Conservation (phyloP, 64 coral and sea anemone genomes). For the Dendronephthya gigantea region DNA sequence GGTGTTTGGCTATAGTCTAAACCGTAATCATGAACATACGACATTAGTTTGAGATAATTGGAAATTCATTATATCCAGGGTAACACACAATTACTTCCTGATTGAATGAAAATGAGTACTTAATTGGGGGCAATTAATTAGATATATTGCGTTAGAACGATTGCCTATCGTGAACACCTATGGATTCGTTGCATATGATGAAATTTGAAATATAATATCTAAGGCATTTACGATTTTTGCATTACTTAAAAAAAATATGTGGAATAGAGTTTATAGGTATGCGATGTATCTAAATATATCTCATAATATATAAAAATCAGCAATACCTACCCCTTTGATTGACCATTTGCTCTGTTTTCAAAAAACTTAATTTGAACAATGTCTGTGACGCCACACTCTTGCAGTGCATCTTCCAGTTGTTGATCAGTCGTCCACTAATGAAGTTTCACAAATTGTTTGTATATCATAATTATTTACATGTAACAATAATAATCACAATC, state of each 20-base stretch:
- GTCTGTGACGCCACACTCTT: slow-evolving; percentile 95
- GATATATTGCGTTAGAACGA: no score
- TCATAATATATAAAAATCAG: background rate
- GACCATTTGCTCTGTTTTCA: slow-evolving; percentile 98
- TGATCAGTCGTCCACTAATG: slow-evolving; percentile 89
- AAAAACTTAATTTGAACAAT: slow-evolving; percentile 95
- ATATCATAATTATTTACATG: background rate
- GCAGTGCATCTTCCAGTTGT: slow-evolving; percentile 64
- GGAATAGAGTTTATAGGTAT: no score
- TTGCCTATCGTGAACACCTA: no score
- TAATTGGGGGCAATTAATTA: no score
- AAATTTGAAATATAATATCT: no score
- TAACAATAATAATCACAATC: background rate
- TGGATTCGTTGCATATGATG: no score
- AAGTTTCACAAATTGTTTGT: background rate
- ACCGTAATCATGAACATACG: background rate
- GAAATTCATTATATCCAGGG: background rate
- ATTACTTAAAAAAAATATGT: no score
- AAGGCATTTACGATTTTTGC: no score
- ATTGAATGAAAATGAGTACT: background rate
- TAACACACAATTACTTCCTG: background rate
- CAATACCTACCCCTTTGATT: slow-evolving; percentile 86
- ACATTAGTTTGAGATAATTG: background rate
- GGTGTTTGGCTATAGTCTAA: background rate
- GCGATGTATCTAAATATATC: background rate